Evolutionary conservation across 2,113 vertebrate genomes (phyloP).

Genomic region (Phylloscopus whistleri): DNA sequence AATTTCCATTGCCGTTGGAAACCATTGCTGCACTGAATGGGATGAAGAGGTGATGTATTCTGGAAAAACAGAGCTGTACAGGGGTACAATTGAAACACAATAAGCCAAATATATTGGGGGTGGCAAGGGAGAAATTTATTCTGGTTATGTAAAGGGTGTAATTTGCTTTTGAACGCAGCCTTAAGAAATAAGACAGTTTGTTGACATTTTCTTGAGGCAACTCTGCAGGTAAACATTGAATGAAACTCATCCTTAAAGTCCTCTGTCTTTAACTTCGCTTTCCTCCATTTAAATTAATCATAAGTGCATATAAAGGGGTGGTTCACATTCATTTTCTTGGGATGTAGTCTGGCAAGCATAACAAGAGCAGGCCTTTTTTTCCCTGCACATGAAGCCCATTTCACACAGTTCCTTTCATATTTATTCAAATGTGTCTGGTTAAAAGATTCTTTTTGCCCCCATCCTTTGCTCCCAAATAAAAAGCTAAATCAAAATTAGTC

Average conservation of each 20-base stretch:
- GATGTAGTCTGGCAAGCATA: neutral
- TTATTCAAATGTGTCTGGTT: neutral
- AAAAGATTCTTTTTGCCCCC: neutral
- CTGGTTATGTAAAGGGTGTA: neutral
- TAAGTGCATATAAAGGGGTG: neutral
- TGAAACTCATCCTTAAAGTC: neutral
- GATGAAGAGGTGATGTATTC: neutral
- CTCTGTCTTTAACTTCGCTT: neutral
- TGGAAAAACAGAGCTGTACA: neutral
- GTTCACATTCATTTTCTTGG: neutral
- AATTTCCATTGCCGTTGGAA: neutral
- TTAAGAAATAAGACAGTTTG: neutral
- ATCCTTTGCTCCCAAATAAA: neutral
- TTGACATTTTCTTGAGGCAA: neutral
- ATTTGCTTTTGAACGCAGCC: neutral
- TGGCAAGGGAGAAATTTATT: neutral
- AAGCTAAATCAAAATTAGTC: conserved; percentile 28
- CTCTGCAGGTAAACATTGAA: neutral
- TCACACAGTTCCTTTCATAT: neutral
- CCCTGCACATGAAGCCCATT: neutral
- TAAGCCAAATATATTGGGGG: neutral
- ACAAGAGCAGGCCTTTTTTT: neutral
- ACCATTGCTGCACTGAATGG: neutral
- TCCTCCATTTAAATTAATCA: neutral
- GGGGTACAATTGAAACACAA: neutral